Base-by-base conservation (phyloP, 1,140 invertebrate species). In the Spodoptera litura region DNA sequence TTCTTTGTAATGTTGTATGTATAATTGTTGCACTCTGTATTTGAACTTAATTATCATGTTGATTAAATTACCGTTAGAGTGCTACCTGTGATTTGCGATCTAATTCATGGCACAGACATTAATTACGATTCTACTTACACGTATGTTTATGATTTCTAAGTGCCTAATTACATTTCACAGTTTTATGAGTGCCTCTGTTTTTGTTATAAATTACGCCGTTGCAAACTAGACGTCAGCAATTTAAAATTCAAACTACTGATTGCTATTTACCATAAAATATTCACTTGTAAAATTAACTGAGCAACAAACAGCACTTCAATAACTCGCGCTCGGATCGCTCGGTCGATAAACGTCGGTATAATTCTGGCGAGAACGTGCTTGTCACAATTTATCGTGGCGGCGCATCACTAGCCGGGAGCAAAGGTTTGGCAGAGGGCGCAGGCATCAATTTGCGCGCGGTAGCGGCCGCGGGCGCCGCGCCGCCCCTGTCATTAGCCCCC, bases 371-470 rank as follows among this genome's bases (percentile, higher is more conserved):
- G 82, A 85, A 75, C 81, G 81, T 79, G 83, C 87, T 75, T 85
- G 85, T 88, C 85, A 85, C 87, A 87, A 86, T 89, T 91, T 92
- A 93, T 91, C 90, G 88, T 87, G 27, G 79, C 62, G 62, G 88
- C 85, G 81, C 92, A 93, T 92, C 92, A 91, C 91, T 93, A 88
- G 91, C 92, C 92, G 90, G 91, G 91, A 93, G 91, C 90, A 92
- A 94, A 93, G 91, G 93, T 92, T 91, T 85, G 84, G 80, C 79
- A 87, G 90, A 92, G 92, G 91, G 92, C 90, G 88, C 91, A 92
- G 86, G 91, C 91, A 94, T 94, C 91, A 94, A 93, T 94, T 94
- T 94, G 90, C 90, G 85, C 85, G 89, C 92, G 83, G 92, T 93
- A 94, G 92, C 91, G 72, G 92, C 91, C 92, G 87, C 91, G 89